Evolutionary conservation across 2,797 vertebrate genomes (phyloP), one percentile per base, ranked within the genome.

Genomic region (Varecia variegata): DNA sequence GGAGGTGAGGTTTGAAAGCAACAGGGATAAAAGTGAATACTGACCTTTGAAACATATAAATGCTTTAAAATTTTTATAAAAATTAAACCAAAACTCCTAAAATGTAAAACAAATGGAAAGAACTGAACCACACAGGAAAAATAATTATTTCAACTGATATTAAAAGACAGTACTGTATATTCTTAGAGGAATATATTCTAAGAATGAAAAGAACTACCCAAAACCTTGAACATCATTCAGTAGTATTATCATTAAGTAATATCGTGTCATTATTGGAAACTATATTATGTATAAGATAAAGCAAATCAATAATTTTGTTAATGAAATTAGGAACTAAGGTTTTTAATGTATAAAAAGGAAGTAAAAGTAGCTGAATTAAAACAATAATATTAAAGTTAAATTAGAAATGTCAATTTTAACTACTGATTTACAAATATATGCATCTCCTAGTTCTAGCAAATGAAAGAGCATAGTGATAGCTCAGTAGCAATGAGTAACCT

Each of bases 251-350:
- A 23, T 79, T 73, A 82, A 81, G 62, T 54, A 52, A 89, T 54
- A 89, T 60, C 68, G 14, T n/a, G 76, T 82, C 30, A 15, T 93
- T 85, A 82, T 71, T 89, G 68, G 40, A 93, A 95, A 86, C 12
- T 32, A 32, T 58, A 2, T 68, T 93, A 79, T 60, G 17, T 54
- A 18, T 87, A 74, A 43, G 52, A 50, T 73, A 90, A 90, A 93
- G 18, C 14, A 52, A 82, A 21, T 76, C 68, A 62, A 18, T 52
- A 85, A 50, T 88, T 82, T 87, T 3, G 30, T 45, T 74, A 60
- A 40, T 90, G 9, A 84, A 84, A 84, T 62, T 88, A 58, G 52
- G 56, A 88, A 68, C 40, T 14, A 81, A 85, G 50, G 56, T 74
- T 43, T 62, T 85, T 65, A 88, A 52, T 43, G 21, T 56, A 56